Evolutionary conservation across 2,113 vertebrate genomes (phyloP).

Genomic region (Dunckerocampus dactyliophorus): DNA sequence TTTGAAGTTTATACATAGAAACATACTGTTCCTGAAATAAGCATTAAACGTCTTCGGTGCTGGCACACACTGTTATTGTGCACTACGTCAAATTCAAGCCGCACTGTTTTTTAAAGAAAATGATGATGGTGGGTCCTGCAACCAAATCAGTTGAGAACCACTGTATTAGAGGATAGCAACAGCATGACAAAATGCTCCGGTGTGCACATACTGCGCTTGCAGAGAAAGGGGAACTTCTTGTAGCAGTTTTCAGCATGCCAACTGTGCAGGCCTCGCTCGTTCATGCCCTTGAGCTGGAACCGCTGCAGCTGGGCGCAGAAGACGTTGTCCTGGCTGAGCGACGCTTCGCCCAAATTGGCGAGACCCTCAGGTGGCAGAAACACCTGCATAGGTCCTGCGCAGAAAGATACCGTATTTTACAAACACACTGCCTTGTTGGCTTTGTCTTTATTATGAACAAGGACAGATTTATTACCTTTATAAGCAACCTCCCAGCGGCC

Average conservation of each 20-base stretch:
- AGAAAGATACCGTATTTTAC: not conserved
- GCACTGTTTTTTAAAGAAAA: no score
- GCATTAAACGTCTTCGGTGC: no score
- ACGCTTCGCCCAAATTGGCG: conserved; percentile 72
- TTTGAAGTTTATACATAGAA: no score
- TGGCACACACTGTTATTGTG: no score
- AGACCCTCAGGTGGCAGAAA: conserved; percentile 87
- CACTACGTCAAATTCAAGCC: no score
- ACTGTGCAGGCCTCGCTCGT: conserved; percentile 88
- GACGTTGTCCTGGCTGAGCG: conserved; percentile 83
- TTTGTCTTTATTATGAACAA: not conserved
- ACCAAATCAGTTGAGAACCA: no score
- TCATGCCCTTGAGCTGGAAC: conserved; percentile 84
- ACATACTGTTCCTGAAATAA: no score
- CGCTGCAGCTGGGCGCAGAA: conserved; percentile 94
- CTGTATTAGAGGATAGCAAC: no score
- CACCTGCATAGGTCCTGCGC: conserved; percentile 85
- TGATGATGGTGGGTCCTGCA: no score
- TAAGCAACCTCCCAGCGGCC: conserved; percentile 95
- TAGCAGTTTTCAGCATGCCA: conserved; percentile 97
- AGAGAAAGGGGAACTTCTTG: conserved; percentile 91
- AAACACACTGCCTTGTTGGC: no score
- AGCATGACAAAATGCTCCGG: not conserved
- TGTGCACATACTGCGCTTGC: conserved; percentile 86
- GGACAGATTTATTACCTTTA: conserved; percentile 76